These are phyloP conservation scores for Enteromius trimaculatus DNA, from an alignment of 2,797 vertebrate species.

Conservation along the genomic window DNA sequence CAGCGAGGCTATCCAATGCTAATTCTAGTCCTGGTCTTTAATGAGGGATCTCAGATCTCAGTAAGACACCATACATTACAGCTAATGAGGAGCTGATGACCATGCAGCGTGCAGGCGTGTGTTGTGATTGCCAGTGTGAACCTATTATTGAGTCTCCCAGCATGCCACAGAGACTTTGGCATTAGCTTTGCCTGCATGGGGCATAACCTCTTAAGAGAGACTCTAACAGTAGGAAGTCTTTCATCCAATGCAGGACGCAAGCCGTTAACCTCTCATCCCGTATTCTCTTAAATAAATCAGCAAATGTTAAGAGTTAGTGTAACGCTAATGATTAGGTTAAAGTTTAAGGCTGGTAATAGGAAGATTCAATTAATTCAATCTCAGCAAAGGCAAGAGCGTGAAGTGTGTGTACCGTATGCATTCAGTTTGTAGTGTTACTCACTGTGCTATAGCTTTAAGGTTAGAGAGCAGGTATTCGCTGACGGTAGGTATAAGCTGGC, in stretches of 20 bases:
- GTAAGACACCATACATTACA: slow-evolving; percentile 27
- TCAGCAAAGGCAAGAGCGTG: neutral
- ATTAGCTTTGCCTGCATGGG: slow-evolving; percentile 50
- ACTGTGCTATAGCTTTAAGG: slow-evolving; percentile 89
- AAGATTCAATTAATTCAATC: neutral
- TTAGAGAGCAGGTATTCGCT: slow-evolving; percentile 94
- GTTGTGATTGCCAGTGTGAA: slow-evolving; percentile 31
- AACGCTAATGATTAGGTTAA: slow-evolving; percentile 24
- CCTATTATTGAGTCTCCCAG: slow-evolving; percentile 46
- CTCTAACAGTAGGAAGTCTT: slow-evolving; percentile 40
- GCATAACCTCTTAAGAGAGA: slow-evolving; percentile 40
- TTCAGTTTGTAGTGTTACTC: slow-evolving; percentile 67
- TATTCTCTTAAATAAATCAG: slow-evolving; percentile 35
- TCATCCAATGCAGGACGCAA: slow-evolving; percentile 42
- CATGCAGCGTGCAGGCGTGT: slow-evolving; percentile 22
- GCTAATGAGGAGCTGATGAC: slow-evolving; percentile 49
- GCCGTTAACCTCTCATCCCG: slow-evolving; percentile 39
- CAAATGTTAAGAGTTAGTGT: slow-evolving; percentile 36
- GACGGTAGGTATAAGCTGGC: slow-evolving; percentile 90
- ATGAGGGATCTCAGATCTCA: slow-evolving; percentile 34
- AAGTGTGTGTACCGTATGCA: neutral
- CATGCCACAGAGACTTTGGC: slow-evolving; percentile 46
- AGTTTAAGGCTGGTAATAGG: neutral
- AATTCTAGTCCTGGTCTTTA: slow-evolving; percentile 22
- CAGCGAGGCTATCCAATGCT: slow-evolving; percentile 26